phyloP scores from a whole-genome alignment of 2,888 invertebrate species.

The Endotricha flammealis region DNA sequence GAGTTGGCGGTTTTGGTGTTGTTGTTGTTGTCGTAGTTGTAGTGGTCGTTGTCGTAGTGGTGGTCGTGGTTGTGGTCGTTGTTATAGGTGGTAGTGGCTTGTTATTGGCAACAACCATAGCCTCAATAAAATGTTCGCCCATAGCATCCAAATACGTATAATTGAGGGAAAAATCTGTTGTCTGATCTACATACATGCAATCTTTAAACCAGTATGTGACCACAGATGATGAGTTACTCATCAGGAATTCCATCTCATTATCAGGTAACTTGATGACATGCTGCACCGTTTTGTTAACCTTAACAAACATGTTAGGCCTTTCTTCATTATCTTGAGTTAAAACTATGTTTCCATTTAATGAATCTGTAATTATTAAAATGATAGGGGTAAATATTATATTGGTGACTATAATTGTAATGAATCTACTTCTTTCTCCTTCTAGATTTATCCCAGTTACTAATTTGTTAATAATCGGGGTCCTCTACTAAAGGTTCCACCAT shows the following conservation, averaged over 20 bases:
- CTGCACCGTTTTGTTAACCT: slow-evolving; percentile 77
- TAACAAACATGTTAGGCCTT: slow-evolving; percentile 79
- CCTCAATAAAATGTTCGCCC: slow-evolving; percentile 81
- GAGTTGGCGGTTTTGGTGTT: slow-evolving; percentile 32
- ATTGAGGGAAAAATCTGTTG: slow-evolving; percentile 78
- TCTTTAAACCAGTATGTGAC: slow-evolving; percentile 89
- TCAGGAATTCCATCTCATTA: slow-evolving; percentile 80
- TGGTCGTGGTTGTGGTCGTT: slow-evolving; percentile 66
- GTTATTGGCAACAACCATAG: slow-evolving; percentile 84
- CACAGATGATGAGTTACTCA: slow-evolving; percentile 62
- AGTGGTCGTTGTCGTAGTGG: slow-evolving; percentile 61
- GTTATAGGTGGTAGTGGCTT: slow-evolving; percentile 78
- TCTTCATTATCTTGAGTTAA: slow-evolving; percentile 80
- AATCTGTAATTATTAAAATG: slow-evolving; percentile 60
- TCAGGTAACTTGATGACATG: slow-evolving; percentile 79
- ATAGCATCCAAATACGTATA: slow-evolving; percentile 82
- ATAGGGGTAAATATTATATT: not conserved
- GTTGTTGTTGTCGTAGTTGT: slow-evolving; percentile 59
- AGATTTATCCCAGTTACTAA: too few relatives aligned
- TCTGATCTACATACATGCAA: slow-evolving; percentile 83
- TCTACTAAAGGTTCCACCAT: too few relatives aligned
- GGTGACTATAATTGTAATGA: not conserved
- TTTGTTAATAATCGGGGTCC: too few relatives aligned
- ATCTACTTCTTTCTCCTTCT: too few relatives aligned
- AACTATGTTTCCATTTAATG: slow-evolving; percentile 82